These are phyloP conservation scores for Callithrix jacchus DNA, from an alignment of 2,113 vertebrate species.

Conservation along the genomic window DNA sequence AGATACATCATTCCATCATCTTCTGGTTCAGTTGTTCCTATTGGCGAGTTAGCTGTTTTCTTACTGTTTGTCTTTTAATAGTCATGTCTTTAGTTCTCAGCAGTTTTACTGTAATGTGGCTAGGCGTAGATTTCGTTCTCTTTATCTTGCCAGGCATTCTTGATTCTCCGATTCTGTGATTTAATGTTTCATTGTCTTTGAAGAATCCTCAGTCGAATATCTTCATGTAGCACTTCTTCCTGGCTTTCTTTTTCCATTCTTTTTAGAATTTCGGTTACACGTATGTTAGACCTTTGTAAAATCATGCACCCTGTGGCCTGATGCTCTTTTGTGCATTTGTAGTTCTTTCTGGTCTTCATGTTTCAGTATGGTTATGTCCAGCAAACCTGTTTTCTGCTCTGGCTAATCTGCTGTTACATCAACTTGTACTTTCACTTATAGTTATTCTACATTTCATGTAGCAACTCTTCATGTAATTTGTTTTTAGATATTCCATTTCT, in stretches of 20 bases:
- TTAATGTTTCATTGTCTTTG: background rate
- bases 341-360: background rate
- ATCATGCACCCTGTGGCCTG: background rate
- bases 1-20: background rate
- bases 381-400: background rate
- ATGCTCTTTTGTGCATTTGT: background rate
- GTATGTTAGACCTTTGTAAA: background rate
- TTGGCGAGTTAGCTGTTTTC: background rate
- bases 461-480: background rate
- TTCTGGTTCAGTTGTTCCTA: background rate
- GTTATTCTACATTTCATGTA: background rate
- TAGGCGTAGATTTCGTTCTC: background rate
- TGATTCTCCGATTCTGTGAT: background rate
- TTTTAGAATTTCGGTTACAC: background rate
- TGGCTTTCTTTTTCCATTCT: background rate
- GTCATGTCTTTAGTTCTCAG: background rate
- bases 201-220: background rate
- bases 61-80: background rate
- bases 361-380: background rate
- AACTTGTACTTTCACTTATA: background rate
- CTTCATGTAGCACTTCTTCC: background rate
- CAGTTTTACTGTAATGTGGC: background rate
- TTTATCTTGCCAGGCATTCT: background rate
- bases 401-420: background rate
- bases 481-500: background rate